Evolutionary conservation across 1,140 invertebrate genomes (phyloP), one percentile per base, ranked within the genome.

Genomic region (Calliopsis andreniformis): DNA sequence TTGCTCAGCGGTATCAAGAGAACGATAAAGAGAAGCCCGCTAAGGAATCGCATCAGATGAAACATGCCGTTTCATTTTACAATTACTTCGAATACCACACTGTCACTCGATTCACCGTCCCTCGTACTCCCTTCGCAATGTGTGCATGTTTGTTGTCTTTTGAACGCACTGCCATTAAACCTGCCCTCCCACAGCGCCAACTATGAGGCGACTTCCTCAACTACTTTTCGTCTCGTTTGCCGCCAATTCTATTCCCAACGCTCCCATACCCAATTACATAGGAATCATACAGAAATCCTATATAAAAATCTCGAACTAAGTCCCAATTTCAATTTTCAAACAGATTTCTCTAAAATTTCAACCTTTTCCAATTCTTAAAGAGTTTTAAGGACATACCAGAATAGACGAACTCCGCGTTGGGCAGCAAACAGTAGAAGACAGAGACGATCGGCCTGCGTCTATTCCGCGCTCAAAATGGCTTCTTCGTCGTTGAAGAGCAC

Each of bases 21-120:
- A 18, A 80, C 23, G 8, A 82, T 23, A 35, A 78, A 56, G 45
- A 81, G 58, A 67, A 82, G 55, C 42, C 25, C 76, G 71, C 63
- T 84, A 79, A 84, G 59, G 59, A 82, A 49, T 85, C 63, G 68
- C 71, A 56, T 43, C 67, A 66, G 67, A 71, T 76, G 59, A 49
- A 61, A 82, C 83, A 84, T 85, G 28, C 63, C 83, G 83, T 84
- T 69, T 84, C 82, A 85, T 85, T 84, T 84, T 81, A 85, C 55
- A 45, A 67, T 80, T 80, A 71, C 61, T 68, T 14, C 67, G 47
- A 39, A 49, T 56, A 67, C 18, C 49, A 64, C 63, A 68, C 45
- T 47, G 30, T 69, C 39, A 83, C 47, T 58, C 20, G 18, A 59
- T 51, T 64, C 39, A 67, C 67, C 23, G 55, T 53, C 12, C 53